Conservation (phyloP, 1,140 invertebrate genomes). For the Cydia strobilella region DNA sequence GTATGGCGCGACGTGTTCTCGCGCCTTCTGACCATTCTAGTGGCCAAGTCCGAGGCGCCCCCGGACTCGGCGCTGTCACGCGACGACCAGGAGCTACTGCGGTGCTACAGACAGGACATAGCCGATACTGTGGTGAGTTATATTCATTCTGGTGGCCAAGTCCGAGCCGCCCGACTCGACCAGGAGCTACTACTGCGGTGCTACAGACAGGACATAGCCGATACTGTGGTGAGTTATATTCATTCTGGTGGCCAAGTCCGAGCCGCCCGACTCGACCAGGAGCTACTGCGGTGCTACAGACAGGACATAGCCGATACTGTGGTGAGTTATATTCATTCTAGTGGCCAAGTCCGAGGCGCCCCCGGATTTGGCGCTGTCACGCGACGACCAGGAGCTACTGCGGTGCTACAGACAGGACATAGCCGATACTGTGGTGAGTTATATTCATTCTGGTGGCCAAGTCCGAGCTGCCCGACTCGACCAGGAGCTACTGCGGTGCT, state of each 20-base stretch:
- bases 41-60: constrained; percentile 67
- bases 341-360: constrained; percentile 68
- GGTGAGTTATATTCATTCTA: constrained; percentile 40
- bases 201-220: too few relatives aligned
- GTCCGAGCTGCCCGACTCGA: too few relatives aligned
- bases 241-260: too few relatives aligned
- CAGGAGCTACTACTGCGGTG: too few relatives aligned
- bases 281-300: too few relatives aligned
- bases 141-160: too few relatives aligned
- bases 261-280: too few relatives aligned
- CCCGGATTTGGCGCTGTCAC: constrained; percentile 72
- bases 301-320: too few relatives aligned
- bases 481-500: too few relatives aligned
- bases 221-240: too few relatives aligned
- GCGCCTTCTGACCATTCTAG: constrained; percentile 59
- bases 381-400: constrained; percentile 92
- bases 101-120: constrained; percentile 95
- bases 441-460: background rate
- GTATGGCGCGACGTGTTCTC: constrained; percentile 68
- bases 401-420: constrained; percentile 95
- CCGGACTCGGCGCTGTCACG: constrained; percentile 75
- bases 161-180: too few relatives aligned
- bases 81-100: constrained; percentile 91
- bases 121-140: constrained; percentile 89
- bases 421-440: constrained; percentile 89